Evolutionary conservation across 2,797 vertebrate genomes (phyloP), one percentile per base, ranked within the genome.

Genomic region (Hemibagrus guttatus): DNA sequence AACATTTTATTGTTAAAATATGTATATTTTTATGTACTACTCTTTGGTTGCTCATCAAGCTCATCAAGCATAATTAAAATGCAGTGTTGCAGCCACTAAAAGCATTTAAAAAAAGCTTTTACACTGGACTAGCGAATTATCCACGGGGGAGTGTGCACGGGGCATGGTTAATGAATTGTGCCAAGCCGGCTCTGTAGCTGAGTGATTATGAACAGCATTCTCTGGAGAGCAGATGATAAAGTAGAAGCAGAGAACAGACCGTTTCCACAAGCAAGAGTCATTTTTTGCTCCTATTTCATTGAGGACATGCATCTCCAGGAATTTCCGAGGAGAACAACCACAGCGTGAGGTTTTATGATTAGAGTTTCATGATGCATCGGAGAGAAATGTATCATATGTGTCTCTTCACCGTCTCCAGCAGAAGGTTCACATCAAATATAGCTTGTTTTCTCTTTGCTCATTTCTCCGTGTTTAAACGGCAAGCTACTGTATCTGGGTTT

Each of bases 151-250:
- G 63, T 49, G 23, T 75, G 21, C 31, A 14, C 46, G 78, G 69
- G 85, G 75, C 84, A 58, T 79, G 61, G 74, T 71, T 90, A 90
- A 91, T 89, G 86, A 91, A 90, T 87, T 87, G 74, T 85, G 52
- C 39, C 21, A 35, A 78, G 80, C 84, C 72, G 31, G 61, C 85
- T 72, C 78, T 69, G 85, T 87, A 81, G 46, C 82, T 78, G 59
- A 58, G 64, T 66, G 85, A 88, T 90, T 87, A 83, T 87, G 52
- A 79, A 79, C 46, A 1, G 79, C 52, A 72, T 61, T 31, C 54
- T 84, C 79, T 87, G 64, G 84, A 86, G 52, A 75, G 13, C 69
- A 54, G 74, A 59, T 79, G 89, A 90, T 90, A 86, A 91, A 84
- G 83, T 59, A 82, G 42, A 81, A 76, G 69, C 68, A 16, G 72